Evolutionary conservation across 2,797 vertebrate genomes (phyloP), one percentile per base, ranked within the genome.

Genomic region (Sebastolobus altivelis): DNA sequence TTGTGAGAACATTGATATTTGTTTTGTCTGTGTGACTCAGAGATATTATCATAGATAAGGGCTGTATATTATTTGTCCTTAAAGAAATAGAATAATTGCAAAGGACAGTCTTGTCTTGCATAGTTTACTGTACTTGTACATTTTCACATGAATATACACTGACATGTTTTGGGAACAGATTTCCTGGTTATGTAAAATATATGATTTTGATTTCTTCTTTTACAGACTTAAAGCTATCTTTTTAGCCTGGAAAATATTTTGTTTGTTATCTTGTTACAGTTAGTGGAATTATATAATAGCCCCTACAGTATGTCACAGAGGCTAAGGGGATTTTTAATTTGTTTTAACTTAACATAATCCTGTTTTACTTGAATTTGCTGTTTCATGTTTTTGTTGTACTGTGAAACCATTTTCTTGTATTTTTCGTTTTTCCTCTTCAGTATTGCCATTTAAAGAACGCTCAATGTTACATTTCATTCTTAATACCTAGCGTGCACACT

Each of bases 361-460:
- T 96, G 95, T 95, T 95, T 96, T 95, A 96, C 96, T 96, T 96
- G 96, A 96, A 96, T 89, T 94, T 89, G 86, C 82, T 84, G 79
- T 91, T 90, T 83, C 68, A 79, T 84, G 63, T 79, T 85, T 86
- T 85, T 74, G 78, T 90, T 91, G 31, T 88, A 91, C 93, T 92
- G 89, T 94, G 90, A 93, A 91, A 63, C 40, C n/a, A 54, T 82
- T 85, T 85, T 89, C 35, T 75, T 77, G 61, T 76, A 59, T 74
- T 75, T 55, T 71, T 61, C 6, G 40, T 27, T 58, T 77, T 79
- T 80, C 22, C 58, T 88, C 61, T 82, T 88, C 63, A 89, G 78
- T 85, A 83, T 90, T 91, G 77, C 65, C 74, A 83, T 81, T 86
- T 78, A 52, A 63, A 86, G 25, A 84, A 82, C 27, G 49, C 22